Conservation (phyloP, 2,888 invertebrate species). For the Beris chalybata region DNA sequence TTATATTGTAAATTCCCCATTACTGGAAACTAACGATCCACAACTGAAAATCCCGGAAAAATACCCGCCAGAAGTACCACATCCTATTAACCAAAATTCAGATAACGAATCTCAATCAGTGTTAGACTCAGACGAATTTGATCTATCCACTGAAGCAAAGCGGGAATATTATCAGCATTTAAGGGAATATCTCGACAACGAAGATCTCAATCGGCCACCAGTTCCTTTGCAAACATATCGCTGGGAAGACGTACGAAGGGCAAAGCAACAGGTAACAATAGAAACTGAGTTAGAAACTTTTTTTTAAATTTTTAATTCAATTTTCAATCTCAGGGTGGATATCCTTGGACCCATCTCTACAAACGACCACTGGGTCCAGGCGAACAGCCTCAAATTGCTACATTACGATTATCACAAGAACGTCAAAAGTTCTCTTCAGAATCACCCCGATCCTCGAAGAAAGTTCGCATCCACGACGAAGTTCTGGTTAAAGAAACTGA, state of each 20-base stretch:
- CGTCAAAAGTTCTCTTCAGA: constrained; percentile 46
- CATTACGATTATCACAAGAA: constrained; percentile 54
- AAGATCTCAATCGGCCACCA: constrained; percentile 59
- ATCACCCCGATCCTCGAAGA: constrained; percentile 55
- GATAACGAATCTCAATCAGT: neutral
- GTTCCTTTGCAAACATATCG: constrained; percentile 76
- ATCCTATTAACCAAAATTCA: neutral
- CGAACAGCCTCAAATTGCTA: constrained; percentile 55
- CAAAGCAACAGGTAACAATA: constrained; percentile 60
- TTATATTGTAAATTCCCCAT: neutral
- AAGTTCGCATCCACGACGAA: constrained; percentile 54
- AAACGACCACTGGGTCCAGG: constrained; percentile 63
- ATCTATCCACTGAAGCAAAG: constrained; percentile 50
- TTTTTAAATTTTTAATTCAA: constrained; percentile 10
- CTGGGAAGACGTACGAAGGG: constrained; percentile 77
- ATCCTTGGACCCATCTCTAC: constrained; percentile 79
- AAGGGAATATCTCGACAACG: constrained; percentile 51
- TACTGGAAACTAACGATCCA: neutral
- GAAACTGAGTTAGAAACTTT: neutral
- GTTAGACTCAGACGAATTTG: constrained; percentile 36
- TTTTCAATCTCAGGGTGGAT: constrained; percentile 61
- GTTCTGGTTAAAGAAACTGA: constrained; percentile 55
- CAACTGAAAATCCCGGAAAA: neutral
- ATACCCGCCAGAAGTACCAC: neutral
- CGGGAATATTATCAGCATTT: constrained; percentile 53